Evolutionary conservation across 35 echinoderm and acorn worm species (phyloP).

Genomic region (Lytechinus pictus): DNA sequence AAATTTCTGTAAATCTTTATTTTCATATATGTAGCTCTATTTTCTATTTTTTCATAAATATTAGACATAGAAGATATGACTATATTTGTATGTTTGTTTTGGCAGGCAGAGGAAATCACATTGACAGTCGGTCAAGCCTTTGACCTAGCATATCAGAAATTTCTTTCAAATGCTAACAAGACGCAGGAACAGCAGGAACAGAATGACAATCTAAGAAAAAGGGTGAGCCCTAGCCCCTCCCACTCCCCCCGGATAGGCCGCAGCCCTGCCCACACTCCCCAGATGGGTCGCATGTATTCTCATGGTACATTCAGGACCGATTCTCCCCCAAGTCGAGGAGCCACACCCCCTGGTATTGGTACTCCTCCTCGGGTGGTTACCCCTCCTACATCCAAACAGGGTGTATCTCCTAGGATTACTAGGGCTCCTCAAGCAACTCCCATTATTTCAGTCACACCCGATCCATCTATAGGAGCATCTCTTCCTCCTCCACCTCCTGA

Average conservation of each 20-base stretch:
- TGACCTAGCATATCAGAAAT: conserved; percentile 92
- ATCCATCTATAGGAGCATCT: not conserved
- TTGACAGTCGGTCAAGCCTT: conserved; percentile 97
- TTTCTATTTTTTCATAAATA: too few relatives aligned
- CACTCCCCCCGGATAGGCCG: not conserved
- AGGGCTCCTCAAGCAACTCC: not conserved
- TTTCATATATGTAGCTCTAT: too few relatives aligned
- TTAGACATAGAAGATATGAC: too few relatives aligned
- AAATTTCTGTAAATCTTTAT: too few relatives aligned
- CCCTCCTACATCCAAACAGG: not conserved
- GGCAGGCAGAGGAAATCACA: conserved; percentile 97
- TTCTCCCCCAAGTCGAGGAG: not conserved
- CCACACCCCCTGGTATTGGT: not conserved
- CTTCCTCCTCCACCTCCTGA: not conserved
- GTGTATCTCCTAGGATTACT: not conserved
- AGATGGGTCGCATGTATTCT: not conserved
- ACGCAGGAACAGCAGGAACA: conserved; percentile 70
- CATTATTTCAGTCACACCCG: not conserved
- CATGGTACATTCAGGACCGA: conserved; percentile 14
- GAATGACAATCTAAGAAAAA: conserved; percentile 67
- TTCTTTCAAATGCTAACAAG: conserved; percentile 67
- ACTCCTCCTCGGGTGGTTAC: conserved; percentile 22
- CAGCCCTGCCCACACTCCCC: not conserved
- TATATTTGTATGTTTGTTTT: not conserved
- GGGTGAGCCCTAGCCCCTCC: conserved; percentile 58